Evolutionary conservation across 2,797 vertebrate species (phyloP), one percentile per base, ranked within the genome.

Genomic region (Poeciliopsis turneri): DNA sequence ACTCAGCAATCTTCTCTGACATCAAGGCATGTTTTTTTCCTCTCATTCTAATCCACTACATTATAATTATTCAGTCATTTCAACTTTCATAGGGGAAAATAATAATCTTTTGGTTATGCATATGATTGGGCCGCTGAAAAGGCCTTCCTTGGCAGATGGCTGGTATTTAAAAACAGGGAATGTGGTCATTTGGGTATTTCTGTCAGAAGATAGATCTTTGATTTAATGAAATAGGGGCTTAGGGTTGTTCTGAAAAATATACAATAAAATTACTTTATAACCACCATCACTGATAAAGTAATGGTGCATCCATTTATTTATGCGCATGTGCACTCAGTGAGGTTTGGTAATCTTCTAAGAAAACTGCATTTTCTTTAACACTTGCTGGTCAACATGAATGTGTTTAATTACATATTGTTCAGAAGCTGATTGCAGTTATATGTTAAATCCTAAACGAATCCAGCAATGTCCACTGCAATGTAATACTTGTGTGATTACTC

Each of bases 1-100:
- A 93, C 93, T 95, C 91, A 89, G 92, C 94, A 96, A 95, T 96
- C 95, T 96, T 95, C 92, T 94, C 93, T 93, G 93, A 96, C 94
- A 95, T 95, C 92, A 93, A 94, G 92, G 89, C 93, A 92, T 95
- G 93, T 90, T 92, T 94, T 90, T 89, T 82, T 78, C 73, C 46
- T 88, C 91, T 91, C 91, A 90, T 93, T 95, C 95, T 96, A 95
- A 96, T 95, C 94, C 89, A 91, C 93, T 93, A 93, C 93, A 94
- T 95, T 96, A 95, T 95, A 96, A 96, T 96, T 95, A 96, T 94
- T 95, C 90, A 90, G 92, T 93, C 93, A 93, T 95, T 95, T 94
- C 91, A 92, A 94, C 92, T 95, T 95, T 91, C 83, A 90, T 90
- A 89, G 78, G 86, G 87, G 83, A 86, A 93, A 93, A 94, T 94